Evolutionary conservation across 2,888 invertebrate genomes (phyloP).

Genomic region (Hyppa rectilinea): DNA sequence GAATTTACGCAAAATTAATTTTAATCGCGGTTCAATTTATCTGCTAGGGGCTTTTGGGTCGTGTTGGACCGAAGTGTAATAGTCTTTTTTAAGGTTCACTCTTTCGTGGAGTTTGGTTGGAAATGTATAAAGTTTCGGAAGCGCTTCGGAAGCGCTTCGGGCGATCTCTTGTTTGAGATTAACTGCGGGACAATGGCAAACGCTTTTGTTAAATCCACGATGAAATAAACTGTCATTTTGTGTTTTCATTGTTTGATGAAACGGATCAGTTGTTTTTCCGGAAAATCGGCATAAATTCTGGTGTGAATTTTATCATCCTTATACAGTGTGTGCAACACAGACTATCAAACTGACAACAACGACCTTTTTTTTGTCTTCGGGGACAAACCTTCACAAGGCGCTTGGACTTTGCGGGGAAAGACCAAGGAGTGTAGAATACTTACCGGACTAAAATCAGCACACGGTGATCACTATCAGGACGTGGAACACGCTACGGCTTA

Average conservation of each 20-base stretch:
- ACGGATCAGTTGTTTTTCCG: too few species aligned
- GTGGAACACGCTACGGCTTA: too few species aligned
- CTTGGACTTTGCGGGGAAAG: too few species aligned
- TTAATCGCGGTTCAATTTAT: constrained; percentile 78
- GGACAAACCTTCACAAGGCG: too few species aligned
- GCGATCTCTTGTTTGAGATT: constrained; percentile 28
- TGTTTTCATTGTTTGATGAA: background rate
- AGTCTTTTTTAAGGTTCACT: constrained; percentile 44
- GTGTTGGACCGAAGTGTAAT: constrained; percentile 51
- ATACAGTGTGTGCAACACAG: background rate
- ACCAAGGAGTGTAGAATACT: too few species aligned
- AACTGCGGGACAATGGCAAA: constrained; percentile 28
- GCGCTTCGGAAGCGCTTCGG: constrained; percentile 28
- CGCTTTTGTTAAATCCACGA: constrained; percentile 31
- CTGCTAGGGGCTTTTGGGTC: constrained; percentile 58
- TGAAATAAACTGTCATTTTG: constrained; percentile 14
- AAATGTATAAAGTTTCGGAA: constrained; percentile 47
- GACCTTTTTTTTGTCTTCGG: too few species aligned
- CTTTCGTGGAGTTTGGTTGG: constrained; percentile 30
- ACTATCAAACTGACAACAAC: background rate
- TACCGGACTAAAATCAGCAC: too few species aligned
- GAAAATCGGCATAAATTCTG: background rate
- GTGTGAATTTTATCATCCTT: background rate
- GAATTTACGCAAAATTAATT: constrained; percentile 80
- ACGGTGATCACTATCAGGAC: too few species aligned